Base-by-base conservation (phyloP, 2,113 vertebrate species). In the Gymnobelideus leadbeateri region DNA sequence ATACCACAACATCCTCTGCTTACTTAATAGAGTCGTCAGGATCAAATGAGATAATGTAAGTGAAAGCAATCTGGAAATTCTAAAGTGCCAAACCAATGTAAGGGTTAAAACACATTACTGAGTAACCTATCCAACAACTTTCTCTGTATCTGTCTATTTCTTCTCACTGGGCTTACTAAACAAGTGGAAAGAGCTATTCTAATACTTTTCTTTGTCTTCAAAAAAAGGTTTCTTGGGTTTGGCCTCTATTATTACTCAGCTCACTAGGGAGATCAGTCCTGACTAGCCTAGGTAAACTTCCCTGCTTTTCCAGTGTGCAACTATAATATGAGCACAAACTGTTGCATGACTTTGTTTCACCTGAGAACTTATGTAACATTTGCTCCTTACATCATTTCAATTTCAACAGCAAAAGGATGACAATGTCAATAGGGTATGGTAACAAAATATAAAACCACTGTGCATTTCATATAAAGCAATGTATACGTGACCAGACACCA, bases 241-340 rank as follows among this genome's bases (percentile, higher is more conserved):
- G 50, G 92, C 92, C 90, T 93, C 51, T 49, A 94, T 51, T 89
- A 91, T 68, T 49, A 10, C 55, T 84, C 49, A 11, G 2, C 54
- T 96, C 46, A 51, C 43, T 91, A 97, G 51, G 52, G 91, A 96
- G 92, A 54, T 26, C 25, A 3, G 1, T 89, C 95, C 94, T 23
- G 37, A 94, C 91, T 97, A 92, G 92, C 68, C 93, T 94, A 96
- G 0, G 3, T 19, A 91, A n/a, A 24, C 19, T 51, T 84, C 92
- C 96, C 51, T 57, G 53, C 93, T 96, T 92, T 92, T 95, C 93
- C 90, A 4, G 94, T 92, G 93, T 28, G 9, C 46, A 95, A 37
- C 96, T 92, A 97, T 93, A 97, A 96, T 31, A 94, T 28, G 96
- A 97, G 94, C 96, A 95, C 93, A 96, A 97, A 93, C 91, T 96